phyloP scores from a whole-genome alignment of 1,140 invertebrate genomes.

The Drosophila elegans region DNA sequence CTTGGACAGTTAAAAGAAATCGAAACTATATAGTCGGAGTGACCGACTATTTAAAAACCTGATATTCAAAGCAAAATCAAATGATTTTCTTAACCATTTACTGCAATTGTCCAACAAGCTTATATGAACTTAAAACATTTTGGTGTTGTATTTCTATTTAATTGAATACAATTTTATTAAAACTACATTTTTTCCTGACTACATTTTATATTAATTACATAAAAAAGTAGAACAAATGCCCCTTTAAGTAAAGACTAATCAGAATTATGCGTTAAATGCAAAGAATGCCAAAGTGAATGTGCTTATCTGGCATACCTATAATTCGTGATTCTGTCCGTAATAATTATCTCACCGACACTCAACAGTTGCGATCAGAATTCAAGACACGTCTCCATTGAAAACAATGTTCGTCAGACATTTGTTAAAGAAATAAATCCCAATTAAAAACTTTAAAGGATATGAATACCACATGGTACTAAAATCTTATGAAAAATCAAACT shows the following conservation, averaged over 20 bases:
- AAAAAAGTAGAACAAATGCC: no score
- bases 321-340: not conserved
- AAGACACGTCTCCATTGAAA: not conserved
- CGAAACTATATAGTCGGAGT: slow-evolving; percentile 23
- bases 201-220: no score
- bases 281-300: slow-evolving; percentile 19
- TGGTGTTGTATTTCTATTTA: no score
- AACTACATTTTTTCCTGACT: no score
- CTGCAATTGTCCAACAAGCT: no score
- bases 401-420: no score
- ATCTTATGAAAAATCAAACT: not conserved
- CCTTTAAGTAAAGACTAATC: not conserved
- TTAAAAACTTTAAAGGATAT: not conserved
- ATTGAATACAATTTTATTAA: no score
- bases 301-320: slow-evolving; percentile 14
- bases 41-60: slow-evolving; percentile 15
- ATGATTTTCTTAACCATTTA: no score
- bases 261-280: slow-evolving; percentile 11
- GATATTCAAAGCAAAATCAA: not conserved
- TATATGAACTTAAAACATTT: no score
- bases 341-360: slow-evolving; percentile 14
- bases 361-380: slow-evolving; percentile 4
- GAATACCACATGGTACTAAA: not conserved
- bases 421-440: no score
- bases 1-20: slow-evolving; percentile 66